Evolutionary conservation across 2,797 vertebrate genomes (phyloP).

Genomic region (Syngnathus rostellatus): DNA sequence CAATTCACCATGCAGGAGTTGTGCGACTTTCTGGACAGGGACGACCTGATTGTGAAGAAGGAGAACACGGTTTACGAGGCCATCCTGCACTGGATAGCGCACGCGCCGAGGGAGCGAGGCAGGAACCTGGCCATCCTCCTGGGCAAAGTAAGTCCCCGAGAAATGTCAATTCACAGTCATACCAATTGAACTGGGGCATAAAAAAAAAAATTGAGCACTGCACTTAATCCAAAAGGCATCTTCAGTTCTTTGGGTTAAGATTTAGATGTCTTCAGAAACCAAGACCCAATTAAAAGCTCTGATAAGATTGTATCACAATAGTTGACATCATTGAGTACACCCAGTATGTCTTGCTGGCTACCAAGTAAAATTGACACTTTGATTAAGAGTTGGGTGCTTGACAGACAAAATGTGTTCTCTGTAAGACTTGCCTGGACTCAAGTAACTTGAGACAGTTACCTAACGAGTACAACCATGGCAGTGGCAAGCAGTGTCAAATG

Average conservation of each 20-base stretch:
- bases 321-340: too few relatives aligned
- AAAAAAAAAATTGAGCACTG: too few relatives aligned
- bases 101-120: neutral
- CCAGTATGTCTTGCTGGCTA: too few relatives aligned
- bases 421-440: neutral
- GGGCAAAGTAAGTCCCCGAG: neutral
- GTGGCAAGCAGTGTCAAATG: neutral
- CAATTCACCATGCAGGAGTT: conserved; percentile 46
- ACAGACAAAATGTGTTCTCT: neutral
- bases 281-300: neutral
- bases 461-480: neutral
- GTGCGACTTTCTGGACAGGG: conserved; percentile 56
- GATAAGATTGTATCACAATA: too few relatives aligned
- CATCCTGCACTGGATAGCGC: conserved; percentile 6
- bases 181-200: too few relatives aligned
- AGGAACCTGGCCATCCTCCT: conserved; percentile 3
- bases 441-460: neutral
- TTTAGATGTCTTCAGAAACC: neutral
- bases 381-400: too few relatives aligned
- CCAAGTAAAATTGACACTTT: too few relatives aligned
- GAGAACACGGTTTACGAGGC: conserved; percentile 38
- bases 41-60: conserved; percentile 43
- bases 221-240: neutral
- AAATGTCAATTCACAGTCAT: neutral
- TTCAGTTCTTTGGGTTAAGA: neutral